These are phyloP conservation scores for Nasonia vitripennis DNA, from an alignment of 1,140 invertebrate species.

Conservation along the genomic window DNA sequence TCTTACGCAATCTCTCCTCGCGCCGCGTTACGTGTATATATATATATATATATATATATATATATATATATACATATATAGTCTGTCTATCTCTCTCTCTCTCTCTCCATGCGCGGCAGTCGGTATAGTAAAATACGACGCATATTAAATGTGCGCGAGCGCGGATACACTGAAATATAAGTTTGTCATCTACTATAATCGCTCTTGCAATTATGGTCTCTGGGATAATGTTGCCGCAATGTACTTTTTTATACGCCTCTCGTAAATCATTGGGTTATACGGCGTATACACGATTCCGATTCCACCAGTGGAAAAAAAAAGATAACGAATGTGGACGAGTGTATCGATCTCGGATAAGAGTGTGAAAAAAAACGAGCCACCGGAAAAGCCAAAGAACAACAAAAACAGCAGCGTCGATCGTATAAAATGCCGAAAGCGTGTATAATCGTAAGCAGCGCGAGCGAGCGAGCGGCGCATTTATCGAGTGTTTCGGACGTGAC, in stretches of 20 bases:
- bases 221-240: background rate
- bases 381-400: slow-evolving; percentile 15
- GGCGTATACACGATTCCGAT: too few species aligned
- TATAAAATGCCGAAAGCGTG: slow-evolving; percentile 22
- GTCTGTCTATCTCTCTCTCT: too few species aligned
- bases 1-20: background rate
- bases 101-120: background rate
- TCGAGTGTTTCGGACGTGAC: slow-evolving; percentile 44
- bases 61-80: background rate
- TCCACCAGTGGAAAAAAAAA: too few species aligned
- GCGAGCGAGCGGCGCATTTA: slow-evolving; percentile 15
- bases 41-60: background rate
- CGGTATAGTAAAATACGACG: background rate
- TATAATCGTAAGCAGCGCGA: background rate
- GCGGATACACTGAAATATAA: background rate
- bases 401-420: slow-evolving; percentile 34
- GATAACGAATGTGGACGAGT: too few species aligned
- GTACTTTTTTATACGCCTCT: too few species aligned
- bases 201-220: background rate
- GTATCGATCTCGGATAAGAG: too few species aligned
- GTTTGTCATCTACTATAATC: background rate
- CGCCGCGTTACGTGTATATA: background rate
- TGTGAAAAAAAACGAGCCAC: background rate
- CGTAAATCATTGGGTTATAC: too few species aligned
- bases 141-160: background rate